Evolutionary conservation across 2,888 invertebrate genomes (phyloP), one percentile per base, ranked within the genome.

Genomic region (Argyresthia goedartella): DNA sequence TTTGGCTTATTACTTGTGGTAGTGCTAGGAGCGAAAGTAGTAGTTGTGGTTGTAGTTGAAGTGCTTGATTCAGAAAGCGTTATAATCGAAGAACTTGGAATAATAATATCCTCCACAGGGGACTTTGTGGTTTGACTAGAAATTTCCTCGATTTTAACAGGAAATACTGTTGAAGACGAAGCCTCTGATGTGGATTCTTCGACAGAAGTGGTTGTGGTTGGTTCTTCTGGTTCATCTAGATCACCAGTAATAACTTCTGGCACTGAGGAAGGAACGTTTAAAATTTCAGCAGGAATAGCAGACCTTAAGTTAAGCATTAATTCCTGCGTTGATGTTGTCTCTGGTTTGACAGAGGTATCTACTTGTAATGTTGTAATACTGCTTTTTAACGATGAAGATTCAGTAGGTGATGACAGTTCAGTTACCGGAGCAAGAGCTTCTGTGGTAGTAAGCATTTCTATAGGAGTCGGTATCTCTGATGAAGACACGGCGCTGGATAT

Each of bases 221-320:
- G 11, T 41, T 63, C 67, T 50, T 64, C 65, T 1, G 57, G 61
- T 8, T 73, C 71, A 13, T 72, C 69, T 41, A 66, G 51, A 15
- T 74, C 71, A n/a, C 65, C 71, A 4, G 60, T 70, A 13, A 66
- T 64, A 1, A 71, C 75, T 54, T 76, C 76, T 7, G 70, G 59
- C n/a, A 69, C 60, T 39, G 67, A 60, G 39, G 81, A 71, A 8
- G 78, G 69, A 1, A 66, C 58, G 52, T 69, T 73, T 2, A 81
- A 56, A 53, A 79, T 71, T 63, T 81, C 79, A 42, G 77, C 79
- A 0, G 84, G 74, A 52, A 85, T 77, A 10, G 75, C 81, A 11
- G 84, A 80, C 54, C 84, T 69, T 42, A 82, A 64, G 57, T 82
- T 81, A 8, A 80, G 59, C 65, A 76, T 74, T 61, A 73, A 25